Base-by-base conservation (phyloP, 2,888 invertebrate genomes). In the Tanytarsus gracilentus region DNA sequence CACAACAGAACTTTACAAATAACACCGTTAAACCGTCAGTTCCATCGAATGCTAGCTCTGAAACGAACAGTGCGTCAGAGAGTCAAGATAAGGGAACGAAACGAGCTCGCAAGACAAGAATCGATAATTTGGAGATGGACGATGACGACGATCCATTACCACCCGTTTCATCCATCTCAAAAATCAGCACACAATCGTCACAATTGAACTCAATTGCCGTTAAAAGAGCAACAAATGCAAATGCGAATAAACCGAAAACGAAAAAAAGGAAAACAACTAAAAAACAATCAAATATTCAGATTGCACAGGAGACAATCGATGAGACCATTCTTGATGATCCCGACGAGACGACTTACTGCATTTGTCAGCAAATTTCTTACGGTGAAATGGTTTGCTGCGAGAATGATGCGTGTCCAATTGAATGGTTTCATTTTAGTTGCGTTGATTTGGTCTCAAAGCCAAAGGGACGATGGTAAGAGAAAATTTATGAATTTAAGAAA, bases 341-440 rank as follows among this genome's bases (percentile, higher is more conserved):
- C 0, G 94, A 97, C 71, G 97, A 97, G 72, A 96, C 96, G 0
- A 91, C 94, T 0, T 97, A 97, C 71, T 97, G 97, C 74, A 81
- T 96, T 26, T 97, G 96, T 74, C 92, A 95, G 76, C 33, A 81
- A 72, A 92, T 94, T 68, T 96, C 96, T 0, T 97, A 92, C 69
- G 98, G 98, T 51, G 97, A 98, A 75, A 98, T 98, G 98, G 96
- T 98, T 67, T 85, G 96, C 63, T 98, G 98, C 72, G 98, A 98
- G 77, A 97, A 98, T 73, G 94, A 95, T 70, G 78, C 92, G 62
- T 97, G 98, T 71, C 89, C 90, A 23, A 94, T 97, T 64, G 97
- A 98, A 74, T 98, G 97, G 97, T 98, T 96, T 76, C 97, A 98
- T 72, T 97, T 97, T 18, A 44, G 44, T 9, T 44, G 44, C 18